Base-by-base conservation (phyloP, 2,797 vertebrate species). In the Neosilurus mollespiculum region DNA sequence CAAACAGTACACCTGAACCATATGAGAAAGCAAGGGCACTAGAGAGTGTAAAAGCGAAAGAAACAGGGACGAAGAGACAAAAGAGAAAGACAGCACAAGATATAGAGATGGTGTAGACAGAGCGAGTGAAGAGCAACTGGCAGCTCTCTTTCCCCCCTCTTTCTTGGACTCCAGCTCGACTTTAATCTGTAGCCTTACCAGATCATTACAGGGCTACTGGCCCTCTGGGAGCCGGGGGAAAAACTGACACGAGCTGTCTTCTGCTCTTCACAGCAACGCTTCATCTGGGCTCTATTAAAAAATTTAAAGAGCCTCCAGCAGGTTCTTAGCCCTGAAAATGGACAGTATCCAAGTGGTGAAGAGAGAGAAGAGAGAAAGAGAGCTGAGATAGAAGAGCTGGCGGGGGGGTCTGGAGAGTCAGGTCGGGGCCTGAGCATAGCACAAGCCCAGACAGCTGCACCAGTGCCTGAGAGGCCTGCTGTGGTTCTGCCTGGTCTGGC, bases 401-500 rank as follows among this genome's bases (percentile, higher is more conserved):
- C 70, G 81, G 71, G 66, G 81, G 81, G 71, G 70, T 82, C 80
- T 87, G 76, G 83, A 84, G 75, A 81, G 84, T 82, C 78, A 84
- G 87, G 81, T 80, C 67, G 65, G 54, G 82, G 81, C 86, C 84
- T 64, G 83, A 84, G 85, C 51, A 64, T 49, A 86, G 84, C 64
- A 12, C 77, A 81, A 87, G 83, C 86, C 79, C 69, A 83, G 78
- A 62, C 85, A 87, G 86, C 71, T 86, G 84, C 83, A 85, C 88
- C 83, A 82, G 84, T 84, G 87, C 92, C 90, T 86, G 93, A 87
- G 90, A 92, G 87, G 92, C 93, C 93, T 91, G 84, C 91, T 90
- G 90, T 26, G 78, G 90, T 61, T 87, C 67, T 90, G 88, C 89
- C 91, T 91, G 90, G 93, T 92, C 93, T 91, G 93, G 89, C 93